Conservation (phyloP, 1,140 invertebrate genomes). For the Hyposmocoma kahamanoa region DNA sequence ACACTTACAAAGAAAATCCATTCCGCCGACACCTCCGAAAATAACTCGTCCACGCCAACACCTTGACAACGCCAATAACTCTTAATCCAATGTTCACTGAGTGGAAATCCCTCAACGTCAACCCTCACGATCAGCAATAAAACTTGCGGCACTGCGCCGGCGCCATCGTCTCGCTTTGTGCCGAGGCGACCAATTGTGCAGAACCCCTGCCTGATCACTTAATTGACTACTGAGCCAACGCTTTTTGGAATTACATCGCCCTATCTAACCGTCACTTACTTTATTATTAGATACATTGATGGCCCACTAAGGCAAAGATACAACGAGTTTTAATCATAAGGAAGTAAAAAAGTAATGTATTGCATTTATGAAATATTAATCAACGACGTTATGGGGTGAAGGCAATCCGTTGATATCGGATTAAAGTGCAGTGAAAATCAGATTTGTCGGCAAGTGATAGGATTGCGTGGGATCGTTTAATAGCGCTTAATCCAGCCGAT, state of each 20-base stretch:
- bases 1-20: too few species aligned
- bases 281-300: too few species aligned
- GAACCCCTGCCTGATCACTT: slow-evolving; percentile 66
- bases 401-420: slow-evolving; percentile 41
- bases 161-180: slow-evolving; percentile 47
- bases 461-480: slow-evolving; percentile 52
- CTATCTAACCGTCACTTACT: too few species aligned
- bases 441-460: slow-evolving; percentile 58
- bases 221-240: slow-evolving; percentile 63
- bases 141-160: slow-evolving; percentile 26
- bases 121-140: slow-evolving; percentile 25
- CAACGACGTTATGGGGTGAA: too few species aligned
- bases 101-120: too few species aligned
- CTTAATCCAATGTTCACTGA: too few species aligned
- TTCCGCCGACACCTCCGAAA: too few species aligned
- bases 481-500: slow-evolving; percentile 51
- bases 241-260: slow-evolving; percentile 40
- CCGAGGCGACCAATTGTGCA: slow-evolving; percentile 64
- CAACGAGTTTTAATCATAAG: too few species aligned
- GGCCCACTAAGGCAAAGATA: too few species aligned
- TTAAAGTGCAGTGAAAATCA: slow-evolving; percentile 63
- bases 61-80: too few species aligned
- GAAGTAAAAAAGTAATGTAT: too few species aligned
- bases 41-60: background rate
- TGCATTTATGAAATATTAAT: too few species aligned